Conservation (phyloP, 2,888 invertebrate genomes). For the Plebejus anna region DNA sequence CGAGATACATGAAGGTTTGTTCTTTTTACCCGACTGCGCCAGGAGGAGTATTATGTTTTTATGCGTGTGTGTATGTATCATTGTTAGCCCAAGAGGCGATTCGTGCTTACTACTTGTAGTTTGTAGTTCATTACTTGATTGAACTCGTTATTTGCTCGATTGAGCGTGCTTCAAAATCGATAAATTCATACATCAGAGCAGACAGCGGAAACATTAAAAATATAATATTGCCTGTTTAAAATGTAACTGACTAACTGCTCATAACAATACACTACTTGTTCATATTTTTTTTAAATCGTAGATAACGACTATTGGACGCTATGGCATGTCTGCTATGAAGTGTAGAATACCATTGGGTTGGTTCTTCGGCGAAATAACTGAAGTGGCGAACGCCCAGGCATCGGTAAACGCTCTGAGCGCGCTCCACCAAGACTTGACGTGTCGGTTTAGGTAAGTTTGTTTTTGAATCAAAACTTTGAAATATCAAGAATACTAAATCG, state of each 20-base stretch:
- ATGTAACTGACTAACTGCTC: background rate
- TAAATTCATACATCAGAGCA: no score
- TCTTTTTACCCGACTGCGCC: background rate
- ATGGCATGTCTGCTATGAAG: slow-evolving; percentile 93
- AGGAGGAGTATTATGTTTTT: no score
- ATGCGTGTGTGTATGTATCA: no score
- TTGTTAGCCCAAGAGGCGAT: no score
- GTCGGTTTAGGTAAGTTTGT: slow-evolving; percentile 60
- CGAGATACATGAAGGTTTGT: slow-evolving; percentile 91
- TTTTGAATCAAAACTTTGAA: background rate
- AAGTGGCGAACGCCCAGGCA: slow-evolving; percentile 82
- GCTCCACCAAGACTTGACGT: slow-evolving; percentile 67
- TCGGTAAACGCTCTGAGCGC: slow-evolving; percentile 68
- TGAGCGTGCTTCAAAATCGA: background rate
- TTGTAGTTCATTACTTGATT: background rate
- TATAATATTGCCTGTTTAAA: background rate
- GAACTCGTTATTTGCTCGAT: background rate
- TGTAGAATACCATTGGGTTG: slow-evolving; percentile 95
- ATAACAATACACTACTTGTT: background rate
- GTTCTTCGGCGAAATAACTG: slow-evolving; percentile 94
- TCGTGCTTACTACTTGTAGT: no score
- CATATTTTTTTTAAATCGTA: slow-evolving; percentile 50
- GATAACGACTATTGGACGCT: slow-evolving; percentile 94
- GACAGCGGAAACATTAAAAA: background rate
- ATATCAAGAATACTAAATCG: background rate